Base-by-base conservation (phyloP, 2,113 vertebrate species). In the Geococcyx californianus region DNA sequence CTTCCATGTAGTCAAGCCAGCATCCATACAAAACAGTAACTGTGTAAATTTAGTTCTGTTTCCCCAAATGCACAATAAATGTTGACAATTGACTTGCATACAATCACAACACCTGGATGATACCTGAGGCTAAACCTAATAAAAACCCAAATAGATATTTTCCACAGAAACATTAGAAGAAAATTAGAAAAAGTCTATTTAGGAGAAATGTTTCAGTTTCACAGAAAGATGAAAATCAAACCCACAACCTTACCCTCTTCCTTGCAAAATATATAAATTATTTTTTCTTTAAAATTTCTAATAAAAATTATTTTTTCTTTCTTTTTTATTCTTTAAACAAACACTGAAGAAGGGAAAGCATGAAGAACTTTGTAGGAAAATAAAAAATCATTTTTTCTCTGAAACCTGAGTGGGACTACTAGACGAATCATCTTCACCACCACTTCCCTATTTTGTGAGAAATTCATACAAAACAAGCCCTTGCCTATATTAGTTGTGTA, bases 181-280 rank as follows among this genome's bases (percentile, higher is more conserved):
- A 56, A 74, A 63, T 42, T 16, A 38, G 6, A 51, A 81, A 91
- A 44, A 0, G 8, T 15, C 5, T 28, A 5, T 34, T 72, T 62
- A 55, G 54, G n/a, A 77, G 1, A 83, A 72, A 33, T 13, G 25
- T 77, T 16, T 17, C 10, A 18, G 5, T 44, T 66, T 58, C 15
- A 25, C 26, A 63, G 44, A 81, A 77, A 70, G 33, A 14, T 11
- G 6, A 67, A 66, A 51, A 68, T 33, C 20, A 59, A 89, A 87
- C 13, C 1, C 1, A 31, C 33, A 68, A 16, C 7, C 5, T 67
- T 70, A 16, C 5, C 0, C 0, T 10, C 21, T 72, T 44, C 10
- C 1, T 70, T 11, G 5, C 5, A 51, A 92, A 70, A 69, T 54
- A 70, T 33, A 31, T 17, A 28, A 38, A 12, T 28, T 75, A 6